Evolutionary conservation across 2,113 vertebrate species (phyloP).

Genomic region (Erythrolamprus reginae): DNA sequence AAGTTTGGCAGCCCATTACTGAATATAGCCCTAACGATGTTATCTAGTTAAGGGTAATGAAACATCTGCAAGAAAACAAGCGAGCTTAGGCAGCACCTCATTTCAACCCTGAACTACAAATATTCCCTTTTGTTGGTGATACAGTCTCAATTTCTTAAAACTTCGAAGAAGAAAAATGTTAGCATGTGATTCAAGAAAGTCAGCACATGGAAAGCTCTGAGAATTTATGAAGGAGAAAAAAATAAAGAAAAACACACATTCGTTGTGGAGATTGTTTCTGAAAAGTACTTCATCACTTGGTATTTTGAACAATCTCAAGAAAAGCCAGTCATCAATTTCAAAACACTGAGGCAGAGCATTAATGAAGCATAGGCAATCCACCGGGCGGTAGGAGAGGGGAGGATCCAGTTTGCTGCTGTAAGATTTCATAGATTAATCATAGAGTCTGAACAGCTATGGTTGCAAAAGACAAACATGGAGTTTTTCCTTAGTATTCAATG

Average conservation of each 20-base stretch:
- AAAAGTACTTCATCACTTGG: constrained; percentile 17
- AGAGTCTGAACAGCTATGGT: not conserved
- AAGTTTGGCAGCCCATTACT: too few relatives aligned
- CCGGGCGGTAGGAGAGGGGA: not conserved
- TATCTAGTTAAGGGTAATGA: too few relatives aligned
- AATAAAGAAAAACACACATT: not conserved
- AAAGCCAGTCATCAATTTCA: not conserved
- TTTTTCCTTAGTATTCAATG: not conserved
- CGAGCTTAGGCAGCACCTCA: too few relatives aligned
- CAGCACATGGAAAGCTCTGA: not conserved
- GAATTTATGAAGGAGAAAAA: not conserved
- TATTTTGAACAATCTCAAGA: not conserved
- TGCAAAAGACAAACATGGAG: not conserved
- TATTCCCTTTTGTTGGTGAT: too few relatives aligned
- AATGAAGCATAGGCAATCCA: not conserved
- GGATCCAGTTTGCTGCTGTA: not conserved
- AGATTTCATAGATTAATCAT: not conserved
- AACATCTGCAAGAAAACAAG: too few relatives aligned
- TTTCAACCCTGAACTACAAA: too few relatives aligned
- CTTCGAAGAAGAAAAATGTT: not conserved
- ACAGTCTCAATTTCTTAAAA: not conserved
- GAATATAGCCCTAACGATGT: not conserved
- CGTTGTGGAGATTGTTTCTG: not conserved
- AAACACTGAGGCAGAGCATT: not conserved
- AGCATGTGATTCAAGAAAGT: not conserved